phyloP scores from a whole-genome alignment of 1,140 invertebrate genomes.

The Coboldia fuscipes region DNA sequence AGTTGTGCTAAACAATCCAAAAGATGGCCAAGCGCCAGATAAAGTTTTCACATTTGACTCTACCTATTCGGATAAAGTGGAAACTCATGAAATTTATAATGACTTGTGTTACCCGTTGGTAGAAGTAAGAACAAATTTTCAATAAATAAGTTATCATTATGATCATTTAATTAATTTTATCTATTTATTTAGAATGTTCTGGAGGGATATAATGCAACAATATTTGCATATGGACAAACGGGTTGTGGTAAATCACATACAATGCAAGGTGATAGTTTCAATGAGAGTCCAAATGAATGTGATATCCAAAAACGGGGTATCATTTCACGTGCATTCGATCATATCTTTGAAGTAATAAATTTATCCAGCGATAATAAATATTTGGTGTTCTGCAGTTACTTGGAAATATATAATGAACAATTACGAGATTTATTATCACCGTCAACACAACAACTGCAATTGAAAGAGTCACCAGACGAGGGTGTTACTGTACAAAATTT shows the following conservation, averaged over 20 bases:
- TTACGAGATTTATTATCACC: slow-evolving; percentile 46
- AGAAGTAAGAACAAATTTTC: slow-evolving; percentile 18
- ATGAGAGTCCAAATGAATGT: slow-evolving; percentile 1
- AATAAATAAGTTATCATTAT: neutral
- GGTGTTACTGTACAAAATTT: slow-evolving; percentile 56
- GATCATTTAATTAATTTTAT: slow-evolving; percentile 1
- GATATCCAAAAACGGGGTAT: slow-evolving; percentile 34
- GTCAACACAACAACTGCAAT: slow-evolving; percentile 25
- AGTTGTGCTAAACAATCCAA: slow-evolving; percentile 22
- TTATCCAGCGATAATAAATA: slow-evolving; percentile 63
- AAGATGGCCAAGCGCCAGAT: slow-evolving; percentile 23
- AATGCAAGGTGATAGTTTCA: slow-evolving; percentile 40
- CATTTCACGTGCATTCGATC: slow-evolving; percentile 73
- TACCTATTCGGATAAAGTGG: slow-evolving; percentile 55
- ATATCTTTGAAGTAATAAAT: slow-evolving; percentile 79
- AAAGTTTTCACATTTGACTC: slow-evolving; percentile 69
- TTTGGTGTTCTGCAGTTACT: slow-evolving; percentile 72
- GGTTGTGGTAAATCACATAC: slow-evolving; percentile 66
- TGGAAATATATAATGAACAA: slow-evolving; percentile 88
- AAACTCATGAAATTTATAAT: slow-evolving; percentile 68
- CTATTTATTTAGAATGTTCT: slow-evolving; percentile 41
- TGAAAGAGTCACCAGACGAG: slow-evolving; percentile 61
- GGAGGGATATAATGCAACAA: slow-evolving; percentile 72
- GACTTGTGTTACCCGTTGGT: slow-evolving; percentile 74
- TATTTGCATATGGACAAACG: slow-evolving; percentile 77